Evolutionary conservation across 2,113 vertebrate genomes (phyloP), one percentile per base, ranked within the genome.

Genomic region (Odobenus rosmarus): DNA sequence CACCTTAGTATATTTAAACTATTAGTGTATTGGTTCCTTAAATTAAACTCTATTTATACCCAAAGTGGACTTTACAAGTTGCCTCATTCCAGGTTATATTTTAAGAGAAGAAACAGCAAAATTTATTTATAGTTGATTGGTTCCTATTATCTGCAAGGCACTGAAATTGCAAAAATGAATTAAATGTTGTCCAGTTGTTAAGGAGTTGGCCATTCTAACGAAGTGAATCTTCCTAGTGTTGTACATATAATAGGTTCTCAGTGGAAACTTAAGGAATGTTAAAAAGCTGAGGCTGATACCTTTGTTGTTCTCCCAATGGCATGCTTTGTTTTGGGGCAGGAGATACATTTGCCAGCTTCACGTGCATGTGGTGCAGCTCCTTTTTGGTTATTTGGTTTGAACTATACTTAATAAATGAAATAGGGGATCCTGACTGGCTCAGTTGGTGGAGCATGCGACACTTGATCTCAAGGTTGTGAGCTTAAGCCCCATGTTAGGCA

Each of bases 361-460:
- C 82, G 46, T 53, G 49, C 31, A n/a, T 90, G 39, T 95, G 53
- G 5, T 61, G 31, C 36, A 82, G 62, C 7, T 93, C n/a, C 13
- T 16, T 82, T 95, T 76, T 49, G 90, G 42, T 64, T 18, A 90
- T 94, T 97, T 95, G 39, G 7, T 80, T 94, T 96, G 51, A 92
- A 36, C 16, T 72, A 1, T 62, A 51, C 24, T 90, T 81, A 28
- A 24, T 87, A 93, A 90, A 96, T 88, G 84, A 79, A 93, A 76
- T 96, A 53, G 74, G 14, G 14, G 42, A 28, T 0, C 42, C 42
- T 77, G 14, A 26, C 42, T 77, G 74, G 26, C 26, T 77, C 74
- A 77, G 26, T 49, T 28, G 7, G 42, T 77, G 42, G 26, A 77
- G 15, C 42, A 18, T 77, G 42, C 4, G 8, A 49, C 7, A 46